A percentile compares a stretch with the other conserved stretches of the same genome.
Evolutionary conservation across 2,888 invertebrate species (phyloP).

Genomic region (Sipunculus nudus): DNA sequence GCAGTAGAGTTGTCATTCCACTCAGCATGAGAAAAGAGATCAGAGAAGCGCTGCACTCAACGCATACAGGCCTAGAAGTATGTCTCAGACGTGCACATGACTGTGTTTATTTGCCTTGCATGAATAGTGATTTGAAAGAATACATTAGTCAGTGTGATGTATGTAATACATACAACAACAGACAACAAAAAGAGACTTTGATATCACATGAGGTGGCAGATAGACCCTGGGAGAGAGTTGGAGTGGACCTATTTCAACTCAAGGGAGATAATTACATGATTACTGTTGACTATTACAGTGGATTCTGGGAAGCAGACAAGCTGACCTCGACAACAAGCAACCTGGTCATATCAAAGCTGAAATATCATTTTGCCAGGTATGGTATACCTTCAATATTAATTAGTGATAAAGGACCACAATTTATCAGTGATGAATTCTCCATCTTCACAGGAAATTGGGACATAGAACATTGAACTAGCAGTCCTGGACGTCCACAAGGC

Average conservation of each 20-base stretch:
- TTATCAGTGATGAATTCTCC: neutral
- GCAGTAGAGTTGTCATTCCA: slow-evolving; percentile 15
- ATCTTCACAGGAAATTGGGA: neutral
- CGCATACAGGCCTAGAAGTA: slow-evolving; percentile 2
- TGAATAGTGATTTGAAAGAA: too few relatives aligned
- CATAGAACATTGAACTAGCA: slow-evolving; percentile 1
- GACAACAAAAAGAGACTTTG: slow-evolving; percentile 20
- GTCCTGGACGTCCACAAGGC: neutral
- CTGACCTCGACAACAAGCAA: slow-evolving; percentile 21
- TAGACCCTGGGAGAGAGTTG: slow-evolving; percentile 39
- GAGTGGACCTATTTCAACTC: slow-evolving; percentile 37
- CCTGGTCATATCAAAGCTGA: slow-evolving; percentile 26
- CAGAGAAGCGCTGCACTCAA: neutral
- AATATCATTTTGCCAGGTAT: slow-evolving; percentile 6
- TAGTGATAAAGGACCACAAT: slow-evolving; percentile 9
- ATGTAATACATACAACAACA: too few relatives aligned
- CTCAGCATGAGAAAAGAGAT: neutral
- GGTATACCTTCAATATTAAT: slow-evolving; percentile 5
- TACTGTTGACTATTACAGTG: slow-evolving; percentile 35
- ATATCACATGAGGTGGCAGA: slow-evolving; percentile 23
- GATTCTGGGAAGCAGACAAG: slow-evolving; percentile 36
- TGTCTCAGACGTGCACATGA: slow-evolving; percentile 8
- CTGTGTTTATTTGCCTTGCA: slow-evolving; percentile 1
- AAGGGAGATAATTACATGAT: slow-evolving; percentile 34
- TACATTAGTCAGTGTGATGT: too few relatives aligned